Percentiles rank a stretch among this genome's conserved stretches.
Evolutionary conservation across 2,888 invertebrate genomes (phyloP).

Genomic region (Protophormia terraenovae): DNA sequence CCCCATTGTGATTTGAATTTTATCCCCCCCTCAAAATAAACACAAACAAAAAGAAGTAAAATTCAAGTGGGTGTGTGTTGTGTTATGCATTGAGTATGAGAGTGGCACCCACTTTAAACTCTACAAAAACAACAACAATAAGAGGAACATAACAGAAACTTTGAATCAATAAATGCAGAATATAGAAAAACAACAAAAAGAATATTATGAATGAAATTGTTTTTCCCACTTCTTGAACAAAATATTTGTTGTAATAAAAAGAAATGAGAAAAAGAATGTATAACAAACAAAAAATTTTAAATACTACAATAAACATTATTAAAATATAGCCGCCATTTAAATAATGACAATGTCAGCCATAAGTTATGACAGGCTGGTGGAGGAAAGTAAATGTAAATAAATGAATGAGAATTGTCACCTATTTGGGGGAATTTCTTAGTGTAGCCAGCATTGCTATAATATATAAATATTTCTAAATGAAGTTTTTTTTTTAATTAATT

Average conservation of each 20-base stretch:
- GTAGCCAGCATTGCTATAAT: too few relatives aligned
- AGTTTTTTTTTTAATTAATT: too few relatives aligned
- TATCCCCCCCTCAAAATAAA: background rate
- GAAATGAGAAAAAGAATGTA: background rate
- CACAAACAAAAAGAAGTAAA: background rate
- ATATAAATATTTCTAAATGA: too few relatives aligned
- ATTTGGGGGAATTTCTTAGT: too few relatives aligned
- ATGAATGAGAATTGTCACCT: background rate
- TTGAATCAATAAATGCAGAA: conserved; percentile 14
- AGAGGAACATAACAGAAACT: background rate
- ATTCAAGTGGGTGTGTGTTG: conserved; percentile 58
- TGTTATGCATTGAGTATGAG: background rate
- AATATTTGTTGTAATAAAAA: background rate
- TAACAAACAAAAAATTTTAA: background rate
- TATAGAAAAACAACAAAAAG: background rate
- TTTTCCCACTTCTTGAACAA: conserved; percentile 24
- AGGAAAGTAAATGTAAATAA: background rate
- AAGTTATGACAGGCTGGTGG: background rate
- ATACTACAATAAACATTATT: background rate
- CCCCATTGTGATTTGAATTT: conserved; percentile 26
- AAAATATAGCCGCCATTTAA: conserved; percentile 19
- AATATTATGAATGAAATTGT: conserved; percentile 19
- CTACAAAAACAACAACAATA: background rate
- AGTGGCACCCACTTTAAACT: conserved; percentile 44
- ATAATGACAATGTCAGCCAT: conserved; percentile 30